Conservation (phyloP, 1,140 invertebrate species). For the Leptinotarsa undecemlineata region DNA sequence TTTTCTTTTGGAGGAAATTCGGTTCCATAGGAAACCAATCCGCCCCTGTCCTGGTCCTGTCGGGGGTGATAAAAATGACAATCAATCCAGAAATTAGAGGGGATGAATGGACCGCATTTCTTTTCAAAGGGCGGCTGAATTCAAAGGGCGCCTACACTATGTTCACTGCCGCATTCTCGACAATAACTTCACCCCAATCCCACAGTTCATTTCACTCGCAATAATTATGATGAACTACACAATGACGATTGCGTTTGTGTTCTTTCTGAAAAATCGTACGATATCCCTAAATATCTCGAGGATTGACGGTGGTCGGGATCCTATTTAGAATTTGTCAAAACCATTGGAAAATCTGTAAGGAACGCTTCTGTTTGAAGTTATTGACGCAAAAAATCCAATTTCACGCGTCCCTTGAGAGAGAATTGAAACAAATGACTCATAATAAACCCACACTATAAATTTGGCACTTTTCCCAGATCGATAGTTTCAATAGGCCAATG, state of each 20-base stretch:
- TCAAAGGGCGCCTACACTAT: not conserved
- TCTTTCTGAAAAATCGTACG: too few relatives aligned
- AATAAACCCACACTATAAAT: too few relatives aligned
- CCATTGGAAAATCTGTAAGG: too few relatives aligned
- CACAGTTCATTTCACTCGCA: not conserved
- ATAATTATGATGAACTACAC: not conserved
- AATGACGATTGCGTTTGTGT: not conserved
- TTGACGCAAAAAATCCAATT: too few relatives aligned
- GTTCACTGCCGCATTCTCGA: conserved; percentile 1
- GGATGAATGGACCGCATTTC: not conserved
- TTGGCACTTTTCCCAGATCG: too few relatives aligned
- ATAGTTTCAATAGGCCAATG: too few relatives aligned
- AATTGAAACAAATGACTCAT: too few relatives aligned
- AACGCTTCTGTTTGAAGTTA: too few relatives aligned
- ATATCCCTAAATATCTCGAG: too few relatives aligned
- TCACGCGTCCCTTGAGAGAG: too few relatives aligned
- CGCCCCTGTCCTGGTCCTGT: not conserved
- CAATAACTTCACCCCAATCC: not conserved
- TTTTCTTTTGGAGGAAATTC: not conserved
- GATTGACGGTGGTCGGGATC: too few relatives aligned
- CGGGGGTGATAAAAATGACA: not conserved
- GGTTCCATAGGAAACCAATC: not conserved
- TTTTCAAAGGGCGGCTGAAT: not conserved
- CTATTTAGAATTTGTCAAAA: too few relatives aligned
- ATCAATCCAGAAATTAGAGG: conserved; percentile 3